phyloP scores from a whole-genome alignment of 1,140 invertebrate species.

The Drosophila nikananu region DNA sequence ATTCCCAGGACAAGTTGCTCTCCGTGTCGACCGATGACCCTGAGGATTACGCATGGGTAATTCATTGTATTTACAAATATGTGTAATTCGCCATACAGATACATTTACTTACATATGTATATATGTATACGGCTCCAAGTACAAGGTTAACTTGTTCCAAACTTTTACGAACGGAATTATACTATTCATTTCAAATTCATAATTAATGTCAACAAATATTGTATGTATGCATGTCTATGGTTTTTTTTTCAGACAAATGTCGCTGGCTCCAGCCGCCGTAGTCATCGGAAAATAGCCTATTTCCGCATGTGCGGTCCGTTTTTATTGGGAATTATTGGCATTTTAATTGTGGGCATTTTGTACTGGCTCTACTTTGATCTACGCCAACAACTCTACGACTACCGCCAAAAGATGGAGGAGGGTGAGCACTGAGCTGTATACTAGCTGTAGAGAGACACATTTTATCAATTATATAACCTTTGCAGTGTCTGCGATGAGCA shows the following conservation, averaged over 20 bases:
- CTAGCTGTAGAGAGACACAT: no score
- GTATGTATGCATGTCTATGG: not conserved
- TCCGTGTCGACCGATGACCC: slow-evolving; percentile 86
- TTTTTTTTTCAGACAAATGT: slow-evolving; percentile 61
- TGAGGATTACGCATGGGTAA: slow-evolving; percentile 84
- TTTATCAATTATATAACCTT: slow-evolving; percentile 34
- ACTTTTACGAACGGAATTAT: not conserved
- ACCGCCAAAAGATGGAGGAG: slow-evolving; percentile 82
- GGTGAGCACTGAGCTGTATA: slow-evolving; percentile 46
- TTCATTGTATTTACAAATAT: slow-evolving; percentile 11
- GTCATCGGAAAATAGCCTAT: slow-evolving; percentile 63
- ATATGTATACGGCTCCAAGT: not conserved
- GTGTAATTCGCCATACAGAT: not conserved
- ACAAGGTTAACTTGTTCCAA: slow-evolving; percentile 27
- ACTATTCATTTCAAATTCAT: slow-evolving; percentile 4
- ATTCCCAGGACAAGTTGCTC: slow-evolving; percentile 85
- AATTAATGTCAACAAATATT: slow-evolving; percentile 8
- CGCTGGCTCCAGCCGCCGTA: slow-evolving; percentile 57
- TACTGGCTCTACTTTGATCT: slow-evolving; percentile 84
- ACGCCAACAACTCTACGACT: slow-evolving; percentile 75
- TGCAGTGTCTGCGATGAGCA: slow-evolving; percentile 87
- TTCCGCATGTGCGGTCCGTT: slow-evolving; percentile 72
- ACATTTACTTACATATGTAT: not conserved
- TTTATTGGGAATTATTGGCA: slow-evolving; percentile 66
- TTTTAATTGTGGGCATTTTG: slow-evolving; percentile 68